Evolutionary conservation across 2,797 vertebrate genomes (phyloP), one percentile per base, ranked within the genome.

Genomic region (Acanthurus lineatus): DNA sequence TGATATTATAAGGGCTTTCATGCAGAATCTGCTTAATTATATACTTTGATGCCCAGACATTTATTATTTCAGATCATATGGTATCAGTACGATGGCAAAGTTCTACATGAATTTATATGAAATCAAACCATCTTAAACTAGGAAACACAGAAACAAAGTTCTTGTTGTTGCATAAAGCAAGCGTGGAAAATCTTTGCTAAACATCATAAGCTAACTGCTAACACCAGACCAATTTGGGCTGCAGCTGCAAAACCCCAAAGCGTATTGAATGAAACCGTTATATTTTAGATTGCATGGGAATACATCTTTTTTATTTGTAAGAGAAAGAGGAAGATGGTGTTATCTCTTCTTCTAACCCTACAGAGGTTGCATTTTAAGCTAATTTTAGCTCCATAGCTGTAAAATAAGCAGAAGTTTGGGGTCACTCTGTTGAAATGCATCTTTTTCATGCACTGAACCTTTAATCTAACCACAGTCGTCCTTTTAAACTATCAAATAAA

Each of bases 1-100:
- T 32, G 28, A 40, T 81, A 60, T 72, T 32, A 44, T 69, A 9
- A 61, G 6, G 42, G 14, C 32, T 32, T 20, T 49, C 10, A 42
- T 40, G 54, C 22, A 44, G 22, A 12, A 57, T 32, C 48, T 66
- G 19, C 10, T 35, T 66, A 53, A 5, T 19, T 19, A 19, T 6
- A n/a, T n/a, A 2, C 15, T 5, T 14, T 17, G 17, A 56, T 35
- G 14, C 42, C 0, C 20, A 54, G 25, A 44, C 2, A 0, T 69
- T 45, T 69, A 35, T 65, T 20, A 17, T 61, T 52, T 17, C 9
- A 52, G 22, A 3, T 49, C 22, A 61, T 6, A 48, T 20, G 70
- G 52, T 59, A 12, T 32, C 14, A 9, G 32, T 51, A 17, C 14
- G 40, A 4, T 32, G 28, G 28, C 28, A 4, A 32, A 32, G 47